Conservation (phyloP, 1,140 invertebrate species). For the Hyposmocoma kahamanoa region DNA sequence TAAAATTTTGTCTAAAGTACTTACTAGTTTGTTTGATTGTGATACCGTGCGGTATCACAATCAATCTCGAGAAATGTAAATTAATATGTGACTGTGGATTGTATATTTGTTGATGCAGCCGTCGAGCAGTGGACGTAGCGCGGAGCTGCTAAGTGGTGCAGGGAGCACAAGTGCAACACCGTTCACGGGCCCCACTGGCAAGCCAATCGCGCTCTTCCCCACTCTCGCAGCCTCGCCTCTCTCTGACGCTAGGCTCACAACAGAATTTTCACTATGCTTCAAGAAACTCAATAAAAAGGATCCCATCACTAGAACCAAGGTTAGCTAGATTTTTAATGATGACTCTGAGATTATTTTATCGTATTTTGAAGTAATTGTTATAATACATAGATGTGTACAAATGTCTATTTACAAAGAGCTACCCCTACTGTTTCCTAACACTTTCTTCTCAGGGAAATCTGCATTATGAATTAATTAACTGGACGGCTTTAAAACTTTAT, state of each 20-base stretch:
- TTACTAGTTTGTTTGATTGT: neutral
- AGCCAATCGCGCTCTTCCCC: slow-evolving; percentile 33
- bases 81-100: neutral
- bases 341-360: no score
- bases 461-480: no score
- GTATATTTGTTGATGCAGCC: neutral
- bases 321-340: no score
- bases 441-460: no score
- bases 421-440: no score
- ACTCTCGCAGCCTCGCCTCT: slow-evolving; percentile 29
- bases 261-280: slow-evolving; percentile 46
- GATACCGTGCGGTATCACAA: neutral
- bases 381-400: no score
- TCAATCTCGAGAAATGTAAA: neutral
- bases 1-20: no score
- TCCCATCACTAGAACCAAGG: slow-evolving; percentile 59
- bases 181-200: neutral
- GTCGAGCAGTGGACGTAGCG: slow-evolving; percentile 1
- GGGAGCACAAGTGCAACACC: no score
- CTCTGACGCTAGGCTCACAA: slow-evolving; percentile 30
- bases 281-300: slow-evolving; percentile 64
- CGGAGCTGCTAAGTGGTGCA: neutral
- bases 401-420: no score
- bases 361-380: no score
- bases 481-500: no score